phyloP scores from a whole-genome alignment of 1,140 invertebrate genomes.

The Drosophila simulans region DNA sequence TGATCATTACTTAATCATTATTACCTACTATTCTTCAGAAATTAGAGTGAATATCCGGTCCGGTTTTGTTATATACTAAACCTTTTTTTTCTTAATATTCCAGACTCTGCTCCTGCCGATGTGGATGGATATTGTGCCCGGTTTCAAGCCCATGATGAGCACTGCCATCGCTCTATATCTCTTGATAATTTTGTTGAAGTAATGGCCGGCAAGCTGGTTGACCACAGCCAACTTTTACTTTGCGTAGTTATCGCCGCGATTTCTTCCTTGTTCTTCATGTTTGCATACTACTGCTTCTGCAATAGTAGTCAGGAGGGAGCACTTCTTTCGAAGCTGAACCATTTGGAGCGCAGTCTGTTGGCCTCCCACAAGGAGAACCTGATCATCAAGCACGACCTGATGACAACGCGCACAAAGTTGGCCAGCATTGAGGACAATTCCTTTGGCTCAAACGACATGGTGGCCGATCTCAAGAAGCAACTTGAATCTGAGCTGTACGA shows the following conservation, averaged over 20 bases:
- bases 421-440: conserved; percentile 88
- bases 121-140: conserved; percentile 52
- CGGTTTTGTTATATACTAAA: not conserved
- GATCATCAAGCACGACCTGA: conserved; percentile 88
- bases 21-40: not conserved
- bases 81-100: not conserved
- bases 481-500: conserved; percentile 84
- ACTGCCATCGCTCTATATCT: conserved; percentile 49
- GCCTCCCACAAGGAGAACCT: conserved; percentile 87
- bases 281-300: conserved; percentile 91
- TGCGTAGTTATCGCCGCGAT: conserved; percentile 88
- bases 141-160: conserved; percentile 1
- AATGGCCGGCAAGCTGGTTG: conserved; percentile 62
- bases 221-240: conserved; percentile 83
- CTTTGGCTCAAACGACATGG: conserved; percentile 90
- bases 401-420: conserved; percentile 87
- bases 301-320: conserved; percentile 88
- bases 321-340: conserved; percentile 87
- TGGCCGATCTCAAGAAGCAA: conserved; percentile 87
- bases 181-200: conserved; percentile 70
- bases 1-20: not conserved
- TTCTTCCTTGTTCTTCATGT: conserved; percentile 89
- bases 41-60: too few species aligned
- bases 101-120: conserved; percentile 7
- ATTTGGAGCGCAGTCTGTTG: conserved; percentile 85